Evolutionary conservation across 2,113 vertebrate genomes (phyloP).

Genomic region (Colius striatus): DNA sequence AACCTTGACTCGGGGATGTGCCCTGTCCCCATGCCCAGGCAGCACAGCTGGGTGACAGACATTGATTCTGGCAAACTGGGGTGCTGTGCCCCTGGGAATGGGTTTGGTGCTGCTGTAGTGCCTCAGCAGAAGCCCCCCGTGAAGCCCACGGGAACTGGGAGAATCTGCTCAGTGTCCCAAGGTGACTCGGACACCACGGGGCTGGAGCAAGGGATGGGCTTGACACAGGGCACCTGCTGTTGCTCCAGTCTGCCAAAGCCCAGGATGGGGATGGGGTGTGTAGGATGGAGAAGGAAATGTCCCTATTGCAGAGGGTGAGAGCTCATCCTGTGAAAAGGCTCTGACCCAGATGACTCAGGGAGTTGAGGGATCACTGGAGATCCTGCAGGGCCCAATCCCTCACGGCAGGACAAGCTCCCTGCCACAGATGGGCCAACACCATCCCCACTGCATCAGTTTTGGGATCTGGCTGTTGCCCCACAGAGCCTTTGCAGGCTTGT

Average conservation of each 20-base stretch:
- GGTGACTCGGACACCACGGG: neutral
- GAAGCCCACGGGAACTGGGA: neutral
- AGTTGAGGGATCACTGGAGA: neutral
- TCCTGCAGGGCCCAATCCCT: neutral
- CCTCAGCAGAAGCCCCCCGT: neutral
- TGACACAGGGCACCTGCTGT: neutral
- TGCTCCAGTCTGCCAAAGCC: neutral
- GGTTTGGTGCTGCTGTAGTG: neutral
- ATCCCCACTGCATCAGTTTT: neutral
- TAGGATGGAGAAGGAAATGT: neutral
- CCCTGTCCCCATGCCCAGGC: accelerated
- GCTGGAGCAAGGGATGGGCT: neutral
- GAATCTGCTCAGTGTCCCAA: neutral
- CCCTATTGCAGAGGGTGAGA: neutral
- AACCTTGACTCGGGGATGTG: neutral
- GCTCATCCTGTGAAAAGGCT: neutral
- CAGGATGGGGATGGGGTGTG: neutral
- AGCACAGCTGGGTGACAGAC: neutral
- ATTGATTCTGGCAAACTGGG: accelerated
- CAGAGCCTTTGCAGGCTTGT: neutral
- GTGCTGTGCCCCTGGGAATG: neutral
- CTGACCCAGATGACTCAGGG: neutral
- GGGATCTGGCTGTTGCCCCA: neutral
- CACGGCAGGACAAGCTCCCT: accelerated
- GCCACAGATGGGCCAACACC: neutral